Evolutionary conservation across 37 sponge, comb jelly and placozoan species (phyloP), one percentile per base, ranked within the genome.

Genomic region (Chondrilla cf. caribensis): DNA sequence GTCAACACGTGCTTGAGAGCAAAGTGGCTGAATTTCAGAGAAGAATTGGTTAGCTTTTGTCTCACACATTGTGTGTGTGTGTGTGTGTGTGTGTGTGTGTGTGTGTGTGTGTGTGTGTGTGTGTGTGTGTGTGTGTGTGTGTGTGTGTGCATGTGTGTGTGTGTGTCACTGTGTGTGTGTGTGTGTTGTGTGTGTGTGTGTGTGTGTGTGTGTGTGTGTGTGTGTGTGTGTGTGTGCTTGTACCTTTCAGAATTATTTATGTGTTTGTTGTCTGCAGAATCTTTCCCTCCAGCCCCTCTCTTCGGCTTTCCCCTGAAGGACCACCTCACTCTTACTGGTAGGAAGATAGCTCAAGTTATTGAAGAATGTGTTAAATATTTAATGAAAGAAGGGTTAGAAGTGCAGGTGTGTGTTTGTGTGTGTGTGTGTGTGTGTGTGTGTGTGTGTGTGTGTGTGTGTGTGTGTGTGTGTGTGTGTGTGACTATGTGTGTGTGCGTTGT

Each of bases 291-390:
- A 2, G 43, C 81, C 38, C 96, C 96, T 17, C 76, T 92, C 5
- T 95, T 86, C 73, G 93, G 90, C 0, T 38, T 32, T 2, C 60
- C 81, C 2, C 81, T 95, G 58, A 82, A 77, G 17, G 85, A 95
- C 70, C 96, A 95, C 82, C 78, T 92, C 39, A 64, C 76, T 17
- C 19, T 79, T 3, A 81, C 70, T 24, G 80, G 81, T 43, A n/a
- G 87, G 42, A 84, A 85, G 21, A 79, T 95, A 7, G 85, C 93
- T 9, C 57, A 70, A 31, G 96, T 95, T 5, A 70, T 95, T 19
- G 86, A 92, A 28, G 84, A 87, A 41, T 95, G 96, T 65, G 44
- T 83, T 32, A 47, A 57, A 0, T 79, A 73, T 1, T 82, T 95
- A 21, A 85, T 84, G 28, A 79, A 82, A 26, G 31, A 54, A 8